Evolutionary conservation across 53 echinoderm and acorn worm species (phyloP).

Genomic region (Echinarachnius parma): DNA sequence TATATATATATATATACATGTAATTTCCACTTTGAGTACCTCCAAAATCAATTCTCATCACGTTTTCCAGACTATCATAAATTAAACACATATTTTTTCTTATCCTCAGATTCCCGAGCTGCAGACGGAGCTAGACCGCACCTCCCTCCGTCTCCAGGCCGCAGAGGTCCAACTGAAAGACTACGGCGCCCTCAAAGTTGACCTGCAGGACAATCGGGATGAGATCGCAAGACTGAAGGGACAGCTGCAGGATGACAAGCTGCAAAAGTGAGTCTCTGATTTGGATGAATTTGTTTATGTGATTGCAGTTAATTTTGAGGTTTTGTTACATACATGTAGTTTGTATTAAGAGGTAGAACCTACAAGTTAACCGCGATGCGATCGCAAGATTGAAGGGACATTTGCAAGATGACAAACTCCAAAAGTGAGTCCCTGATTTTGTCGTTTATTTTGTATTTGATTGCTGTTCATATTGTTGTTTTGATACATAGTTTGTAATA

Average conservation of each 20-base stretch:
- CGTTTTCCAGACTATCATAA: too few relatives aligned
- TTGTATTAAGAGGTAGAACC: too few relatives aligned
- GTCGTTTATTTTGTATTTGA: too few relatives aligned
- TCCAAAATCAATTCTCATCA: too few relatives aligned
- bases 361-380: conserved; percentile 71
- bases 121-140: conserved; percentile 83
- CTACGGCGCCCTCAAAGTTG: conserved; percentile 59
- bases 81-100: too few relatives aligned
- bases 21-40: too few relatives aligned
- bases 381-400: conserved; percentile 69
- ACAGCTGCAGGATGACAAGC: conserved; percentile 81
- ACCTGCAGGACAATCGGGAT: conserved; percentile 67
- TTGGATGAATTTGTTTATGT: too few relatives aligned
- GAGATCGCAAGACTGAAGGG: conserved; percentile 72
- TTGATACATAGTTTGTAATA: too few relatives aligned
- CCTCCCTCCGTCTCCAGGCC: conserved; percentile 71
- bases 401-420: conserved; percentile 80
- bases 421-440: conserved; percentile 67
- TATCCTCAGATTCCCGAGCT: conserved; percentile 74
- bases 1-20: too few relatives aligned
- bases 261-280: conserved; percentile 69
- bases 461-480: too few relatives aligned
- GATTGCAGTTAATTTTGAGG: too few relatives aligned
- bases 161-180: conserved; percentile 73
- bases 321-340: too few relatives aligned